Conservation (phyloP, 2,888 invertebrate genomes). For the Amphipyra berbera region DNA sequence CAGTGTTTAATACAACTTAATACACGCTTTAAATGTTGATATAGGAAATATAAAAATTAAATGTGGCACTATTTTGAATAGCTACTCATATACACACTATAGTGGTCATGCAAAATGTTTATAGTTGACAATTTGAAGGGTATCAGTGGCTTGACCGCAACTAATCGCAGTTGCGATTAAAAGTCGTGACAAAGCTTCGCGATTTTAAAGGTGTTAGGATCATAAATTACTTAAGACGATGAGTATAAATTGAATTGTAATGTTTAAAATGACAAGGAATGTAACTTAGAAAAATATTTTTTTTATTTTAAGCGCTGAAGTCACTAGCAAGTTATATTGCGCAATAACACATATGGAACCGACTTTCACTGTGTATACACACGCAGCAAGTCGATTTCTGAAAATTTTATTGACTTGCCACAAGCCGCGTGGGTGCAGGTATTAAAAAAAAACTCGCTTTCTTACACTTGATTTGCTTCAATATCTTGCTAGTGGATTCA, state of each 20-base stretch:
- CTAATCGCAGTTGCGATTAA: constrained; percentile 6
- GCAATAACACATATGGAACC: no score
- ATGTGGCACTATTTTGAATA: constrained; percentile 2
- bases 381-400: no score
- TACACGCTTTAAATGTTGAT: constrained; percentile 26
- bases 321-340: no score
- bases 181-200: constrained; percentile 1
- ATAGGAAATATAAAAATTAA: background rate
- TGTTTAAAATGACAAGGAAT: constrained; percentile 1
- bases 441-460: no score
- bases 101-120: background rate
- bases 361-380: no score
- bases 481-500: no score
- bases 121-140: background rate
- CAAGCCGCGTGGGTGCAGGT: no score
- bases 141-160: background rate
- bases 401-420: no score
- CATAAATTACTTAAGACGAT: background rate
- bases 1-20: constrained; percentile 15
- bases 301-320: background rate
- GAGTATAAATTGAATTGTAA: constrained; percentile 9
- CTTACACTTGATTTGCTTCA: no score
- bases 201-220: background rate
- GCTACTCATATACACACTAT: background rate
- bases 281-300: no score